Evolutionary conservation across 2,113 vertebrate genomes (phyloP).

Genomic region (Vanacampus margaritifer): DNA sequence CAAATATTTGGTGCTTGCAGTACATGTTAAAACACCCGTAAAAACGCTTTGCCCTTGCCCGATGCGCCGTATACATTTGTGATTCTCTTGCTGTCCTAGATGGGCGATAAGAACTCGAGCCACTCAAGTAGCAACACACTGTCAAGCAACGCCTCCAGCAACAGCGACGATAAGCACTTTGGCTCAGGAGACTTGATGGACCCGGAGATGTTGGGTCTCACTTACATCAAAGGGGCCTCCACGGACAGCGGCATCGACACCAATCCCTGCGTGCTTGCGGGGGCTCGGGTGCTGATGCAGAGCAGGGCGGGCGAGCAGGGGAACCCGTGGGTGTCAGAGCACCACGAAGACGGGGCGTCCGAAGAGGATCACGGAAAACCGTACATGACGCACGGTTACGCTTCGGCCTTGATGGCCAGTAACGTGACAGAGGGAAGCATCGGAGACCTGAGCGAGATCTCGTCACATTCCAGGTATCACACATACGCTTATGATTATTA

Average conservation of each 20-base stretch:
- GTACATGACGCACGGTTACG: constrained; percentile 79
- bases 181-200: constrained; percentile 94
- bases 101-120: constrained; percentile 87
- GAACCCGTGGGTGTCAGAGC: constrained; percentile 74
- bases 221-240: constrained; percentile 91
- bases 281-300: constrained; percentile 76
- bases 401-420: constrained; percentile 70
- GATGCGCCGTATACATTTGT: constrained; percentile 14
- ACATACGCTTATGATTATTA: not conserved
- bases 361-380: constrained; percentile 81
- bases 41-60: constrained; percentile 34
- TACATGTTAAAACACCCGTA: constrained; percentile 20
- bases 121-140: constrained; percentile 95
- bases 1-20: not conserved
- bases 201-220: constrained; percentile 86
- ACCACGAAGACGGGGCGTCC: constrained; percentile 62
- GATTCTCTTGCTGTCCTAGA: constrained; percentile 59
- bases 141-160: constrained; percentile 90
- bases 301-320: constrained; percentile 73
- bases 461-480: constrained; percentile 88
- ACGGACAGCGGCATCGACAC: constrained; percentile 96
- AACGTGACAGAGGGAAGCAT: constrained; percentile 80
- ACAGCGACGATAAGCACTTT: constrained; percentile 93
- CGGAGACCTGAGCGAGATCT: constrained; percentile 88
- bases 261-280: constrained; percentile 80